phyloP scores from a whole-genome alignment of 2,113 vertebrate species.

The Isurus oxyrinchus region DNA sequence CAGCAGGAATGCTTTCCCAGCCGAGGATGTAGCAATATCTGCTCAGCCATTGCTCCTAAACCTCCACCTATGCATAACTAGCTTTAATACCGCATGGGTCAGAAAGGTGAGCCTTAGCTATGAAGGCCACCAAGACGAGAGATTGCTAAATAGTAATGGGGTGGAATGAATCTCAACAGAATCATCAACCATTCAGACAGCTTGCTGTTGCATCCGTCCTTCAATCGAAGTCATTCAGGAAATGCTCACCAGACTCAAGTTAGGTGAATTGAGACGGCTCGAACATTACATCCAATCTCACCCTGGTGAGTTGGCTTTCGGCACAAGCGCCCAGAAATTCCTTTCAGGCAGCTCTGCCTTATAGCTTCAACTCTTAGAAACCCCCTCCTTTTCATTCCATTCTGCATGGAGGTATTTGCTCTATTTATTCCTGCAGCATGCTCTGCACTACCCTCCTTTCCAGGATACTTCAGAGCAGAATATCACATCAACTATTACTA shows the following conservation, averaged over 20 bases:
- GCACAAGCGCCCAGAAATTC: neutral
- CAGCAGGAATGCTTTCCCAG: neutral
- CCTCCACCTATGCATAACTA: neutral
- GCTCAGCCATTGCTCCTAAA: neutral
- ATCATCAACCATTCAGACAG: neutral
- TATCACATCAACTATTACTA: neutral
- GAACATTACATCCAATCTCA: neutral
- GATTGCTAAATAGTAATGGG: neutral
- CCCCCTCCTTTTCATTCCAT: neutral
- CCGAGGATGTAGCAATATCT: neutral
- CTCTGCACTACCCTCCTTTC: neutral
- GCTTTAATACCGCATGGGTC: neutral
- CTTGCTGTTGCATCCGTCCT: neutral
- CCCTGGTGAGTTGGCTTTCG: neutral
- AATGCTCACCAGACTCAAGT: neutral
- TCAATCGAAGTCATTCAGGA: neutral
- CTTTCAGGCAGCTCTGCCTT: neutral
- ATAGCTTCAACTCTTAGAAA: neutral
- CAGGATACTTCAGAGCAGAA: neutral
- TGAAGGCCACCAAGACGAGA: neutral
- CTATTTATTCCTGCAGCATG: neutral
- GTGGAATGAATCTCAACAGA: neutral
- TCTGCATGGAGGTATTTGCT: neutral
- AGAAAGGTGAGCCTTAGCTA: neutral
- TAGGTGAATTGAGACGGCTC: neutral